Conservation (phyloP, 2,888 invertebrate species). For the Pachliopta kotzebuea region DNA sequence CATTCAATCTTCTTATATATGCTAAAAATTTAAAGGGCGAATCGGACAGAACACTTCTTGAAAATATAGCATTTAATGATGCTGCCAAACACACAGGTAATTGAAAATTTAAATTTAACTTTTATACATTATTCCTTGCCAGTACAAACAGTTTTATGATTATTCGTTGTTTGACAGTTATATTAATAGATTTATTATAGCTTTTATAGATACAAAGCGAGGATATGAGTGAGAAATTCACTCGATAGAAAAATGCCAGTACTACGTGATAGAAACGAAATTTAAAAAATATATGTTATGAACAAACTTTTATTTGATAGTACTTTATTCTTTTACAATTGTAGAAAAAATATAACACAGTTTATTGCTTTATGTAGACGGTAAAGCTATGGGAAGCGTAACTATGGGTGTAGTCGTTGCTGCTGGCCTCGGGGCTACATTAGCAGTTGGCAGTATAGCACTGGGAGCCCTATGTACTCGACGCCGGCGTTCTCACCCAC, state of each 20-base stretch:
- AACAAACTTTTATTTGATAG: too few species aligned
- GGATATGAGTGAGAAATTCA: too few species aligned
- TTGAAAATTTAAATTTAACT: conserved; percentile 27
- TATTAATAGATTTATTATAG: too few species aligned
- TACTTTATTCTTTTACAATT: neutral
- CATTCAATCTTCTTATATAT: conserved; percentile 89
- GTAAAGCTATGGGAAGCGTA: conserved; percentile 85
- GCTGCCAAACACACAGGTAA: conserved; percentile 92
- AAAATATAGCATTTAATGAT: conserved; percentile 93
- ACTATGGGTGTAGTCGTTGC: conserved; percentile 84
- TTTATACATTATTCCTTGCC: too few species aligned
- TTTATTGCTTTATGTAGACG: conserved; percentile 70
- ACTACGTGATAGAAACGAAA: too few species aligned
- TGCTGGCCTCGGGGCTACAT: conserved; percentile 55
- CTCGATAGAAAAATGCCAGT: too few species aligned
- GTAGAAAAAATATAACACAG: neutral
- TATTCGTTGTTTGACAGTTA: too few species aligned
- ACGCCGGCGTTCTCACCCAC: conserved; percentile 56
- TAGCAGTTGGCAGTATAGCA: conserved; percentile 61
- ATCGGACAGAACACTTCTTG: conserved; percentile 89
- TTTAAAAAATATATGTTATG: too few species aligned
- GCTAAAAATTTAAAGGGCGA: conserved; percentile 92
- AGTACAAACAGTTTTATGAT: too few species aligned
- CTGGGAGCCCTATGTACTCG: conserved; percentile 60
- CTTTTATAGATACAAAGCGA: too few species aligned